Base-by-base conservation (phyloP, 2,113 vertebrate species). In the Pholis gunnellus region DNA sequence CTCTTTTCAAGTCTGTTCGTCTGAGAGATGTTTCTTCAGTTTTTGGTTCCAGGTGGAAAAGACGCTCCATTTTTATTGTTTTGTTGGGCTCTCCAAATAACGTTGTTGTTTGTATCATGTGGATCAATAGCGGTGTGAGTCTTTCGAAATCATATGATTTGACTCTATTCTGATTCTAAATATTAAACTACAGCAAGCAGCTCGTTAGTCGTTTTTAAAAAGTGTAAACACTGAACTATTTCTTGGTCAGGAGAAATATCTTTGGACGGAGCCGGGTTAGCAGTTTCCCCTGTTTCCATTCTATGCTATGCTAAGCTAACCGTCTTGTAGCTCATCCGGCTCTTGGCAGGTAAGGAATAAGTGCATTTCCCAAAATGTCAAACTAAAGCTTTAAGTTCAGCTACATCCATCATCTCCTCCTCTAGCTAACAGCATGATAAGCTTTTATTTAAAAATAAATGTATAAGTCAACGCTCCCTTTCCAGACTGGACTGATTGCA, bases 1-100 rank as follows among this genome's bases (percentile, higher is more conserved):
- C 73, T 76, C 50, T 56, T 18, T 38, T 65, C 27, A 10, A 15
- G 40, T 52, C 63, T 34, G 31, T 66, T 57, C 50, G 31, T 78
- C 20, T 10, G 27, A 48, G 15, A 56, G 65, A 18, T 66, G 61
- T 27, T 13, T 17, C 25, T 44, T 36, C 18, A 25, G 31, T 44
- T 9, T 54, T 29, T 44, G 25, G 38, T 29, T 40, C 11, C 36
- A 65, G 36, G 36, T 65, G 22, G 22, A 25, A 42, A 65, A 40
- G 10, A 65, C 8, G 36, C 36, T 17, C 17, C 13, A 18, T 40
- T 40, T 40, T 11, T 48, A 5, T n/a, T 2, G 14, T 42, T 70
- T 60, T 22, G 36, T 44, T 61, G 6, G 46, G 34, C 40, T 72
- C 42, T 15, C 20, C 20, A 6, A 29, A n/a, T 40, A 15, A 34